Evolutionary conservation across 2,888 invertebrate species (phyloP).

Genomic region (Shargacucullia verbasci): DNA sequence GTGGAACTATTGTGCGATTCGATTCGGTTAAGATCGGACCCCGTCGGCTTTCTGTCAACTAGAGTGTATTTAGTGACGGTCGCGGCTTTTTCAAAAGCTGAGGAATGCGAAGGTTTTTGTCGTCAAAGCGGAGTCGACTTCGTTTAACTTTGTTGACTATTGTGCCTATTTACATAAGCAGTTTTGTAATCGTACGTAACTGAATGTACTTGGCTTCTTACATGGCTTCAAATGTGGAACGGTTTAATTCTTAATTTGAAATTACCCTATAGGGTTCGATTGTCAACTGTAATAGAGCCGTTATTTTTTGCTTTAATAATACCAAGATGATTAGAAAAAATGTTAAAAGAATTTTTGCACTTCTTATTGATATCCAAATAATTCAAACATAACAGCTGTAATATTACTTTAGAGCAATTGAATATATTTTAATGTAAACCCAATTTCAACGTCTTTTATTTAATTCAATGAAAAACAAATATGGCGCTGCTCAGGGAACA

Average conservation of each 20-base stretch:
- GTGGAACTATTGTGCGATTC: conserved; percentile 85
- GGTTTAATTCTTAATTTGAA: background rate
- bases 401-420: no score
- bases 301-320: no score
- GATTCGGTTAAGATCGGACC: conserved; percentile 74
- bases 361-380: no score
- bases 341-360: no score
- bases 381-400: no score
- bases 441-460: no score
- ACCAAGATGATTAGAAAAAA: no score
- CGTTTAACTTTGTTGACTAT: conserved; percentile 57
- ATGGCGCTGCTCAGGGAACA: no score
- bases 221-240: background rate
- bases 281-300: no score
- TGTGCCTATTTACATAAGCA: conserved; percentile 56
- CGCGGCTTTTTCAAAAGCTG: conserved; percentile 75
- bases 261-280: background rate
- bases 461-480: no score
- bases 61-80: conserved; percentile 82
- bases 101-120: conserved; percentile 81
- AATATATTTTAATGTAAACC: no score
- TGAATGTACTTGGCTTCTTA: conserved; percentile 1
- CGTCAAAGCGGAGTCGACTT: conserved; percentile 53
- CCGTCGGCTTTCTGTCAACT: conserved; percentile 80
- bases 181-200: conserved; percentile 53